phyloP scores from a whole-genome alignment of 2,113 vertebrate genomes.

The Microtus oregoni region DNA sequence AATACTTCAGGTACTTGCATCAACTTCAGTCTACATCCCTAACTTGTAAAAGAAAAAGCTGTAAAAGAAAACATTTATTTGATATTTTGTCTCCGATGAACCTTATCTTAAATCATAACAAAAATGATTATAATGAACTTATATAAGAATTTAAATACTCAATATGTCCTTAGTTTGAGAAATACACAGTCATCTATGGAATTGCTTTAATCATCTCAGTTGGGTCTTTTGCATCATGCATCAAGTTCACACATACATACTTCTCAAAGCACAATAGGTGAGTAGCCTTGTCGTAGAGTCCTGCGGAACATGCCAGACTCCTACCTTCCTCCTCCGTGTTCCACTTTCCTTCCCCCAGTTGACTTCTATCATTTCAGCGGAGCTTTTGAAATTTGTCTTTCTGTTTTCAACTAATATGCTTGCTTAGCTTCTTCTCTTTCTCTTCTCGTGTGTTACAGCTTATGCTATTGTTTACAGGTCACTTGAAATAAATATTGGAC shows the following conservation, averaged over 20 bases:
- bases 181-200: not conserved
- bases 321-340: not conserved
- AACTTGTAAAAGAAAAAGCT: conserved; percentile 54
- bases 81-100: conserved; percentile 44
- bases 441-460: not conserved
- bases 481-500: not conserved
- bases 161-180: not conserved
- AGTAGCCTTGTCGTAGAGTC: not conserved
- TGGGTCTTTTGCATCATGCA: not conserved
- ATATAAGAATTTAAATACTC: conserved; percentile 17
- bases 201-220: conserved; percentile 5
- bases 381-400: conserved; percentile 18
- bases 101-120: conserved; percentile 59
- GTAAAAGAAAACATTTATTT: conserved; percentile 44
- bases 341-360: not conserved
- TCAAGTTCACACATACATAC: not conserved
- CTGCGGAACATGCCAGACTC: not conserved
- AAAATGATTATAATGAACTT: conserved; percentile 38
- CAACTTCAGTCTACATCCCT: conserved; percentile 38
- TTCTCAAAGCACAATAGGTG: conserved; percentile 3
- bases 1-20: conserved; percentile 60
- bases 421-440: not conserved
- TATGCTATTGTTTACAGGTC: not conserved
- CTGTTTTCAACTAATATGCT: not conserved
- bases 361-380: not conserved